Base-by-base conservation (phyloP, 2,888 invertebrate species). In the Exephanes ischioxanthus region DNA sequence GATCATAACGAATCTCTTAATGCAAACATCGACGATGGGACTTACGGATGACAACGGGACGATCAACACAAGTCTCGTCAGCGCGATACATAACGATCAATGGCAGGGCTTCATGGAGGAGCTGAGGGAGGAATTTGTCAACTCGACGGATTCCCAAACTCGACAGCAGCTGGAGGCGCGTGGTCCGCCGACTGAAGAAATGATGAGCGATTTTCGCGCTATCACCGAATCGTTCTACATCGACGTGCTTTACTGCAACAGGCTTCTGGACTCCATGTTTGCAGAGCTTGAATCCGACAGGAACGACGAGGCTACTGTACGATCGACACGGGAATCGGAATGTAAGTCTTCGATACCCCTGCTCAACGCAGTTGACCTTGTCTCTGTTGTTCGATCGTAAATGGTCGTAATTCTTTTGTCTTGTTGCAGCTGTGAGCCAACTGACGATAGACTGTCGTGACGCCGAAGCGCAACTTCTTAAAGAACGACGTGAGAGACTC, bases 201-300 rank as follows among this genome's bases (percentile, higher is more conserved):
- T 80, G 37, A 26, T 48, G 14, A 75, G 68, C 19, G 30, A 48
- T 16, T 30, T 81, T 16, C 78, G 78, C 16, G 22, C 14, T 5
- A 11, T 63, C n/a, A 53, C 33, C 14, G 71, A 71, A 71, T 53
- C 9, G 7, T 30, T 30, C 11, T 26, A 26, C 26, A 4, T 30
- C 61, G 26, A 61, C 16, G 1, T 14, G 26, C 9, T 14, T 14
- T 7, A 30, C 26, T 61, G 61, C 61, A 14, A 61, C 26, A 58
- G 0, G 26, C 58, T 58, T 14, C 1, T 11, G 3, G 3, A 26
- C 0, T 6, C 33, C 7, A 11, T 22, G 22, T 14, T 58, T 11
- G 2, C 58, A 26, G 26, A 3, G 3, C 11, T 11, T 22, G 22
- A 58, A 58, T 2, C 2, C 9, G 6, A 11, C 14, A 16, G 16